Base-by-base conservation (phyloP, 2,113 vertebrate species). In the Thunnus thynnus region DNA sequence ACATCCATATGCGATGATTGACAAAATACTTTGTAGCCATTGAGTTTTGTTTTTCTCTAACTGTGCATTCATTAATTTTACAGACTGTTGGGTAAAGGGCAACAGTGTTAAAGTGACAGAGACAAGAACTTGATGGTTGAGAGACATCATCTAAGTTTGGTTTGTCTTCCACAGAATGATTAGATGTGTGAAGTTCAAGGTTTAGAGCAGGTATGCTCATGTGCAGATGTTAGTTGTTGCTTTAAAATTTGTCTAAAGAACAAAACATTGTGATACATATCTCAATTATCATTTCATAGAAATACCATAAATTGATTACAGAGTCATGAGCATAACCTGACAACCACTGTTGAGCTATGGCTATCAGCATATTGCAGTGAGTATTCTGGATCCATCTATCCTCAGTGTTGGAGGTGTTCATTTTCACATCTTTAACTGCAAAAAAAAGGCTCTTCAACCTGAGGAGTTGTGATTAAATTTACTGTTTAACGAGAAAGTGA, bases 1-100 rank as follows among this genome's bases (percentile, higher is more conserved):
- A 90, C 93, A 94, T 94, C 92, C 92, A 88, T 94, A 94, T 93
- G 80, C 80, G 84, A 83, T 90, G 84, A 88, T 73, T 63, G 58
- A 68, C 52, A 83, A 80, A 61, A 74, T 70, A 69, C 60, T 71
- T 66, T 82, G 44, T 78, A 80, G 75, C 41, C 66, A n/a, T 86
- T 81, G 64, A 56, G 20, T 72, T 67, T 78, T 69, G 5, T 51
- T 75, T 77, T 72, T n/a, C 36, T 82, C 16, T 72, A 69, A 74
- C 27, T 61, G 46, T 78, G 71, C 61, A 69, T 77, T 50, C 8
- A 48, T 74, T 80, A 3, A 64, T 76, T 64, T 74, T 47, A 71
- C 41, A 77, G 47, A 52, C 58, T 75, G 30, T 73, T 70, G 18
- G 20, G 14, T 27, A 76, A 92, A 91, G 52, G 32, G 69, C 77